Base-by-base conservation (phyloP, 2,797 vertebrate genomes). In the Anabacerthia variegaticeps region DNA sequence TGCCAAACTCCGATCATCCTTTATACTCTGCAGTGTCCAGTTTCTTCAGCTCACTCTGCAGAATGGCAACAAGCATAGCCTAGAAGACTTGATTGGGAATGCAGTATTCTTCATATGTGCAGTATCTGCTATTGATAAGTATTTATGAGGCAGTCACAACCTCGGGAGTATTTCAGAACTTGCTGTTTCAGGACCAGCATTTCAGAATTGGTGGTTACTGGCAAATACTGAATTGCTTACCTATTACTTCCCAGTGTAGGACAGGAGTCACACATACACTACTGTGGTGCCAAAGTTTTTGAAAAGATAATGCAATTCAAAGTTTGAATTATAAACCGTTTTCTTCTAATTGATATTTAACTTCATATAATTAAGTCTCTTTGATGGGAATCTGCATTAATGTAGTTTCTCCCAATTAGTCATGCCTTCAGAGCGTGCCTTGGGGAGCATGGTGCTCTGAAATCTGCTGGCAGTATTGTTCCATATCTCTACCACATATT, bases 301-400 rank as follows among this genome's bases (percentile, higher is more conserved):
- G 9, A 67, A 78, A 89, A 76, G 8, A 24, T 56, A 85, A 78
- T 62, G 43, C 24, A 46, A 52, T 81, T 84, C 9, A 51, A 55
- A 26, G 2, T 88, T 69, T 43, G 16, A 76, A 71, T 78, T 78
- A 41, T 71, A 82, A 58, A 3, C 9, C 7, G 8, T 84, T 95
- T 90, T 93, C 55, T 89, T 76, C 17, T 91, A 89, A 90, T 49
- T 88, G 37, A 23, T 82, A 86, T 81, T 92, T 81, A 81, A 63
- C 51, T 92, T 91, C 19, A 41, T 63, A 34, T 79, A 81, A 86
- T 81, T 86, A 66, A 49, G 17, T 55, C 17, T 66, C 71, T 89
- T 76, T 84, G 30, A 69, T 85, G 27, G 12, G 44, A 94, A 78
- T 69, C 56, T 55, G n/a, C 52, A 52, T 91, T 86, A 89, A 82